Percentiles rank a stretch among this genome's conserved stretches.
Evolutionary conservation across 1,140 invertebrate genomes (phyloP).

Genomic region (Euschistus heros): DNA sequence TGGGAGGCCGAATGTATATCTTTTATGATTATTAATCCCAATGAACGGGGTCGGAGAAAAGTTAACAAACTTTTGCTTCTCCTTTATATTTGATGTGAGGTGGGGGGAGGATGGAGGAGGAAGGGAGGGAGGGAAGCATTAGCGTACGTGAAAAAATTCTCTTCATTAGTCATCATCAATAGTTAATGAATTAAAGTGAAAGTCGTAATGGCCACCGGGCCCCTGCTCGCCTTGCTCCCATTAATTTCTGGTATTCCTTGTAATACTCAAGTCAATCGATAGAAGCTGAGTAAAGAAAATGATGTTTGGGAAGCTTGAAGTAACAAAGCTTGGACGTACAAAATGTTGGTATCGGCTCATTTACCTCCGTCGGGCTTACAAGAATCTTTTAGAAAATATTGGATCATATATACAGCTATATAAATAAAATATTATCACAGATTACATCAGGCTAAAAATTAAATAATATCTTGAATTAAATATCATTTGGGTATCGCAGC

Average conservation of each 20-base stretch:
- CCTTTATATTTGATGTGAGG: conserved; percentile 29
- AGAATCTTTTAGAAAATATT: no score
- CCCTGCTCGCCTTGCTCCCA: not conserved
- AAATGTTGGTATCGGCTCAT: no score
- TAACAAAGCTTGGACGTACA: no score
- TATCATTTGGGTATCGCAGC: no score
- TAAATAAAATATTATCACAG: no score
- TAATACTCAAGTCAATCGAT: not conserved
- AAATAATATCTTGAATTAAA: no score
- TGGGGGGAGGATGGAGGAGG: not conserved
- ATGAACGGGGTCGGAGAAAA: conserved; percentile 24
- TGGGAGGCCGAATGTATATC: conserved; percentile 28
- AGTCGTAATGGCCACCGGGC: not conserved
- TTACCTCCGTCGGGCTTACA: no score
- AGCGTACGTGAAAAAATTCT: not conserved
- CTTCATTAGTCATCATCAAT: not conserved
- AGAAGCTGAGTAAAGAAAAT: not conserved
- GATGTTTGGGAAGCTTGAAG: no score
- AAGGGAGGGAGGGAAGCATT: no score
- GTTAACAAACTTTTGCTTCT: conserved; percentile 27
- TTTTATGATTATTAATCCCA: conserved; percentile 33
- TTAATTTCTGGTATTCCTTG: not conserved
- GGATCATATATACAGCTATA: no score
- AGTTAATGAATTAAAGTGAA: not conserved
- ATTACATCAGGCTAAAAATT: no score